Base-by-base conservation (phyloP, 1,140 invertebrate species). In the Grapholita molesta region DNA sequence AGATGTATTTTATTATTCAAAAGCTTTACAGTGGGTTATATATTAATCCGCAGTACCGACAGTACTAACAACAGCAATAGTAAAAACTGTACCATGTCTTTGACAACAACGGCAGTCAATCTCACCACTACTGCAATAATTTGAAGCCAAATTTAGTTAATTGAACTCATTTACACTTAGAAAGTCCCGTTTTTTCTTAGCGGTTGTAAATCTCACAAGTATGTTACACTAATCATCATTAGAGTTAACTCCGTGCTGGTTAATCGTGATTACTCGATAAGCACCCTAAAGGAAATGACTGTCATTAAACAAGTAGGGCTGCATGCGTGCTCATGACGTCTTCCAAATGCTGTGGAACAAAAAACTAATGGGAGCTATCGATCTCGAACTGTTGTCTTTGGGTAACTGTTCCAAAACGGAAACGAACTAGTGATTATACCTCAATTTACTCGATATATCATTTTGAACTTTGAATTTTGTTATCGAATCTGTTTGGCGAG, bases 321-420 rank as follows among this genome's bases (percentile, higher is more conserved):
- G 73, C 73, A 70, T 76, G 77, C 70, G 70, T 74, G 74, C 65
- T 70, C 71, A 78, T 76, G 72, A 75, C 69, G 65, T 75, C 75
- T 68, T 69, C 74, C 67, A 64, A 75, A 71, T 72, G 48, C 64
- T 64, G 67, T 24, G 71, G 48, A 69, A 75, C 69, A 79, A 83
- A 85, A 85, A 78, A 74, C 38, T 83, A 80, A 84, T 83, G 74
- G 69, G 24, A 69, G 52, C 68, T 64, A 83, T 84, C 76, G 74
- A 80, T 85, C 80, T 82, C 69, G 23, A 32, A 32, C 68, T 67
- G 68, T 71, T 65, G 64, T 64, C 42, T 64, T 66, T 74, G 68
- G 55, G 69, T 55, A 76, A 80, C 79, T 78, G 76, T 82, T 80
- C 57, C 66, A 64, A 64, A 84, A 72, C 80, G 80, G 81, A 82